Evolutionary conservation across 1,140 invertebrate genomes (phyloP), one percentile per base, ranked within the genome.

Genomic region (Caerostris extrusa): DNA sequence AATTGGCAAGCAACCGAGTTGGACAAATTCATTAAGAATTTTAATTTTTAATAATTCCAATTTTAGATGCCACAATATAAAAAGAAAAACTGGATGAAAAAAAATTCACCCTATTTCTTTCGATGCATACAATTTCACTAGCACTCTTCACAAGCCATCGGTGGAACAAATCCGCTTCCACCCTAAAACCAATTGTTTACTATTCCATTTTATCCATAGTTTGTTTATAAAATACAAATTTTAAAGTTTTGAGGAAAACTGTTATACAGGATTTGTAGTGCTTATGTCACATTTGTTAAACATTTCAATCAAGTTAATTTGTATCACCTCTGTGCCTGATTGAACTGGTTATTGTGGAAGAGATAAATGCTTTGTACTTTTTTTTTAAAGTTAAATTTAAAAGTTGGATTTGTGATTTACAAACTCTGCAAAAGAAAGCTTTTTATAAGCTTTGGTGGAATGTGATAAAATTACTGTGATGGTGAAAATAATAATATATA

Each of bases 391-490:
- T 14, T 12, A 64, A 64, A 64, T 64, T 14, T 17, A 12, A 14
- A 64, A 64, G 17, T 64, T 4, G 17, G 17, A 4, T 5, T 64
- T 64, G 3, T 64, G 5, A 64, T 3, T 14, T 14, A 7, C 10
- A 71, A 6, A 34, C 8, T 71, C 7, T 3, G 8, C 19, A 17
- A 64, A 14, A 17, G 10, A 17, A 64, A 14, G 7, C 34, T 34
- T 71, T 8, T 50, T 71, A 7, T 71, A 34, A 19, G 34, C 69
- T 71, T 34, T 50, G 8, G 10, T 50, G 69, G 69, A 71, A 10
- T 71, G 69, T 71, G 69, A 71, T 71, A 71, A 34, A 4, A 12
- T 50, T 71, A 10, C 69, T 71, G 69, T 71, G 69, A 71, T 71
- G 34, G 19, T 50, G 10, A 12, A 10, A 50, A 71, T 12, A 3